phyloP scores from a whole-genome alignment of 2,888 invertebrate species.

The Cheilosia vernalis region DNA sequence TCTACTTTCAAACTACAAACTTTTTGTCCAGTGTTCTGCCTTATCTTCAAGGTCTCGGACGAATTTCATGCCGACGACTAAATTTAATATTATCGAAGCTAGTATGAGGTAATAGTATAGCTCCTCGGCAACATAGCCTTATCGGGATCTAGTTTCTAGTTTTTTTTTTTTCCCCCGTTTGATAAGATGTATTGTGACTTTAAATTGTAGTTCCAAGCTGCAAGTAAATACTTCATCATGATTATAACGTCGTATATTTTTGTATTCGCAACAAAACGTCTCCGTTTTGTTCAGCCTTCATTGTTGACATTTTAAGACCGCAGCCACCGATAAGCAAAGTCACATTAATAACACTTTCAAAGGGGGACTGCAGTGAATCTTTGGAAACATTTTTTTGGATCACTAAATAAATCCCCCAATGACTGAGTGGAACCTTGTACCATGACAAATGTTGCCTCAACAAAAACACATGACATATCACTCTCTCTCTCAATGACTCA shows the following conservation, averaged over 20 bases:
- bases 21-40: background rate
- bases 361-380: background rate
- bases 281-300: background rate
- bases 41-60: slow-evolving; percentile 53
- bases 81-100: background rate
- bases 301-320: slow-evolving; percentile 21
- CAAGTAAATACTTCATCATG: slow-evolving; percentile 23
- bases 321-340: slow-evolving; percentile 13
- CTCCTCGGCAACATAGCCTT: slow-evolving; percentile 17
- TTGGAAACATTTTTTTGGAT: background rate
- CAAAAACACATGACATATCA: background rate
- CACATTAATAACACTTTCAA: background rate
- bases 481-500: slow-evolving; percentile 12
- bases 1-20: too few species aligned
- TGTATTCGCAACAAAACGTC: background rate
- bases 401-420: background rate
- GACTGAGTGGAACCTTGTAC: slow-evolving; percentile 37
- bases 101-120: slow-evolving; percentile 22
- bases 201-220: background rate
- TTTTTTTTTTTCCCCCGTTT: background rate
- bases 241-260: background rate
- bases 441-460: slow-evolving; percentile 7
- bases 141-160: background rate
- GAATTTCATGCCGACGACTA: background rate
- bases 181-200: slow-evolving; percentile 24